Evolutionary conservation across 2,113 vertebrate species (phyloP).

Genomic region (Bos javanicus): DNA sequence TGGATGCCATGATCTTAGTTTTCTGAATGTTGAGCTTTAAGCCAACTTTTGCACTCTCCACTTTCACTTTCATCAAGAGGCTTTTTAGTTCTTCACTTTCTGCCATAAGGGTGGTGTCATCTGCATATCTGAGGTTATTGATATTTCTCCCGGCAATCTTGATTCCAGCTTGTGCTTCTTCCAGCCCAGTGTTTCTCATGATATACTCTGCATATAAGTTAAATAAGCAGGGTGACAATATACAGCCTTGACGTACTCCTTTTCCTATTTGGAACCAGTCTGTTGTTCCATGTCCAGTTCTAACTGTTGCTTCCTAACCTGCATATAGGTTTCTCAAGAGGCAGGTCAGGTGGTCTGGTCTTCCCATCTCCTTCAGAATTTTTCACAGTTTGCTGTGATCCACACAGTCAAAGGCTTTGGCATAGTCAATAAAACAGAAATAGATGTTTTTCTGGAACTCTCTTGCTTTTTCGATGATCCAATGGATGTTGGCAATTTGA

Average conservation of each 20-base stretch:
- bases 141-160: neutral
- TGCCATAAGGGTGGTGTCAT: too few species aligned
- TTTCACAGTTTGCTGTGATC: neutral
- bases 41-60: neutral
- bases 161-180: neutral
- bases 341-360: neutral
- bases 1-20: neutral
- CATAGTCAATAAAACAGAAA: neutral
- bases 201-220: neutral
- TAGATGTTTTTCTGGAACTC: neutral
- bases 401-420: neutral
- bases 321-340: neutral
- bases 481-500: neutral
- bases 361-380: neutral
- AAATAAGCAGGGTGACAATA: neutral
- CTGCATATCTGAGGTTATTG: too few species aligned
- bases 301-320: neutral
- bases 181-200: rapidly evolving
- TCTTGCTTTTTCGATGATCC: neutral
- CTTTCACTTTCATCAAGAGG: too few species aligned
- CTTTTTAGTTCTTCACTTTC: too few species aligned
- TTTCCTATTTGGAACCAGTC: neutral
- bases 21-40: neutral
- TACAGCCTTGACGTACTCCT: neutral
- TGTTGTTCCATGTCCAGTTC: neutral